Base-by-base conservation (phyloP, 2,113 vertebrate species). In the Drymodes brunneopygia region DNA sequence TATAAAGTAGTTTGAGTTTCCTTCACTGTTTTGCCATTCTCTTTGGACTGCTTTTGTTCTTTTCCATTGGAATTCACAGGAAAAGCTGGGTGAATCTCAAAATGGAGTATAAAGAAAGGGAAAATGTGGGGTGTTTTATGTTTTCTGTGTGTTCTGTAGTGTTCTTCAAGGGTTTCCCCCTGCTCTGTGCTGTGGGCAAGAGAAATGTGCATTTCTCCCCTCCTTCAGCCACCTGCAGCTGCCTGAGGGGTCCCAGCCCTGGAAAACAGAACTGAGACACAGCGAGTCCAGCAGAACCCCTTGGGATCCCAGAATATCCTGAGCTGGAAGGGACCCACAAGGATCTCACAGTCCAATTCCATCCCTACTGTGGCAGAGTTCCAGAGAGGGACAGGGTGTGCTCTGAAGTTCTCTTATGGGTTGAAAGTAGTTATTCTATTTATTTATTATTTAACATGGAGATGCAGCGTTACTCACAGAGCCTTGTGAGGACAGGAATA, bases 241-340 rank as follows among this genome's bases (percentile, higher is more conserved):
- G 13, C 19, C 31, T 12, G 45, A 48, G 42, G 38, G 42, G 12
- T 24, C 45, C 48, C 5, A 12, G 7, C 21, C 21, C 24, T 50
- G 27, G 27, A 14, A 65, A 60, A 5, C 44, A 51, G n/a, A 51
- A 5, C 6, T 27, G 42, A 27, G 54, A 13, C 50, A 14, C 15
- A 31, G 42, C 0, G 3, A n/a, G 45, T 29, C 35, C 21, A 23
- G 2, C 45, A n/a, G 45, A 72, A 17, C 25, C 54, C 0, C n/a
- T 10, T 22, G 40, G 25, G 21, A 33, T 27, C n/a, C 5, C 21
- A 16, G 54, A 47, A 13, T 13, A 13, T 48, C 40, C 62, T 16
- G n/a, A 15, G 61, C 0, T 47, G 70, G 54, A 42, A 35, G 53
- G 53, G n/a, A 25, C 38, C 28, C 78, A 6, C 38, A 12, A 2